phyloP scores from a whole-genome alignment of 2,797 vertebrate genomes.

The Kryptolebias ocellatus region DNA sequence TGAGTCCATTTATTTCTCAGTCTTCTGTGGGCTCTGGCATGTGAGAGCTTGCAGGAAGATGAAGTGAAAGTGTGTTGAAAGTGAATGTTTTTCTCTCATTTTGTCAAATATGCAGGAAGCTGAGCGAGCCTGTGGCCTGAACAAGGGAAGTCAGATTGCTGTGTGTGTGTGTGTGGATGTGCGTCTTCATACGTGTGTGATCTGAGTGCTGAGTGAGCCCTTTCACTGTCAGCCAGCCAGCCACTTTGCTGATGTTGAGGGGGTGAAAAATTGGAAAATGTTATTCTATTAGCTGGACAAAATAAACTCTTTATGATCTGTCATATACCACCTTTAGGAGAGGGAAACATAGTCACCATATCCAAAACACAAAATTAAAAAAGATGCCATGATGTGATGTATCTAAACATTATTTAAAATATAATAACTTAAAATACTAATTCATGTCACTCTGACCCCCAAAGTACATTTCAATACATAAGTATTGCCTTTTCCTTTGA shows the following conservation, averaged over 20 bases:
- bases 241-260: slow-evolving; percentile 23
- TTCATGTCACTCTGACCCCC: too few species aligned
- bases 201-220: slow-evolving; percentile 67
- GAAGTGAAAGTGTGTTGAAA: slow-evolving; percentile 85
- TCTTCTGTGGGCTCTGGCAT: slow-evolving; percentile 18
- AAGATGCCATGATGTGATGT: too few species aligned
- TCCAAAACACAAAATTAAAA: too few species aligned
- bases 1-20: background rate
- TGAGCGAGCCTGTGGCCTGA: slow-evolving; percentile 63
- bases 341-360: too few species aligned
- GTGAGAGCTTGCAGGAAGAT: slow-evolving; percentile 55
- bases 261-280: too few species aligned
- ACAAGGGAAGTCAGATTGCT: slow-evolving; percentile 71
- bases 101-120: slow-evolving; percentile 73
- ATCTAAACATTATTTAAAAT: too few species aligned
- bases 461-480: too few species aligned
- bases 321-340: too few species aligned
- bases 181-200: slow-evolving; percentile 52
- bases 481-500: too few species aligned
- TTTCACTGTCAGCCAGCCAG: slow-evolving; percentile 44
- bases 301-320: too few species aligned
- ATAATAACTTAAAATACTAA: too few species aligned
- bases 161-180: slow-evolving; percentile 31
- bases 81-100: slow-evolving; percentile 77
- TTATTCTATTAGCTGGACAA: too few species aligned